phyloP scores from a whole-genome alignment of 2,797 vertebrate genomes.

The Peromyscus eremicus region DNA sequence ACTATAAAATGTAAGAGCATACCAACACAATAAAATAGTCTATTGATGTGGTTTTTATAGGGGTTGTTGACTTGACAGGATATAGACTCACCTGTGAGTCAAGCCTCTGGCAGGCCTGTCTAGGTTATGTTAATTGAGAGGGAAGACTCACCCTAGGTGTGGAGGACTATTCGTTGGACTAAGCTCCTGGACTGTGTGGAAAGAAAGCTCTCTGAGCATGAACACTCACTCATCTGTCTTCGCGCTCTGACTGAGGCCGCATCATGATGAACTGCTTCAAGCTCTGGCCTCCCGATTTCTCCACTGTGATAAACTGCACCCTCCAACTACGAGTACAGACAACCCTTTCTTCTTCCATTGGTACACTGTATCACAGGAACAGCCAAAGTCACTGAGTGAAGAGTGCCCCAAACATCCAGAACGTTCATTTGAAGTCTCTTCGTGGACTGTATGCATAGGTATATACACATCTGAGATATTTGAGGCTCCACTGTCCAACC shows the following conservation, averaged over 20 bases:
- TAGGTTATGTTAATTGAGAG: not conserved
- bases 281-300: too few relatives aligned
- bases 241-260: accelerated
- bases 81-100: not conserved
- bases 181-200: not conserved
- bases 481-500: not conserved
- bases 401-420: not conserved
- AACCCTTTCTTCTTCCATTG: not conserved
- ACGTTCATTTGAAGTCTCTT: not conserved
- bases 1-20: not conserved
- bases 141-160: not conserved
- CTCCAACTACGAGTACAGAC: not conserved
- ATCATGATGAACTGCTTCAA: not conserved
- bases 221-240: not conserved
- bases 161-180: not conserved
- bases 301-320: not conserved
- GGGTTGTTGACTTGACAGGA: not conserved
- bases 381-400: not conserved
- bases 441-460: not conserved
- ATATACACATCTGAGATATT: not conserved
- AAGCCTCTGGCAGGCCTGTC: not conserved
- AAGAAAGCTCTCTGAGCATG: too few relatives aligned
- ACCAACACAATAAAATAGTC: not conserved
- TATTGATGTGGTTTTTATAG: not conserved
- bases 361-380: not conserved